Evolutionary conservation across 1,140 invertebrate species (phyloP).

Genomic region (Drosophila pseudoananassae): DNA sequence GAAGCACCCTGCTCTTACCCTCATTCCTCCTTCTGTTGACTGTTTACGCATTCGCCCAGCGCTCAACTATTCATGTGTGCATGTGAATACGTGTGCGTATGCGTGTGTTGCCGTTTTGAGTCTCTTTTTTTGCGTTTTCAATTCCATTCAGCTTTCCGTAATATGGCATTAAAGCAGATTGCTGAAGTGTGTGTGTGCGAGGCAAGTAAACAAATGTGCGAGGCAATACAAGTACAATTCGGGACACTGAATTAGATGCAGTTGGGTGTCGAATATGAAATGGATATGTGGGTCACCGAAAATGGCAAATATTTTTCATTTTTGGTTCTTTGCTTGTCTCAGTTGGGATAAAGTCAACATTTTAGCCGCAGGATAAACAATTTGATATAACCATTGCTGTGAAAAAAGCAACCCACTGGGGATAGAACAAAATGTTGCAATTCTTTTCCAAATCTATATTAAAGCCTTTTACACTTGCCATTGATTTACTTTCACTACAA

Average conservation of each 20-base stretch:
- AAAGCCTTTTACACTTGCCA: neutral
- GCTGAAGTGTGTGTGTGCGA: slow-evolving; percentile 21
- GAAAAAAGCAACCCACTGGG: neutral
- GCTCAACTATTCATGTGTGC: slow-evolving; percentile 39
- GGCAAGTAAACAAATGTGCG: slow-evolving; percentile 52
- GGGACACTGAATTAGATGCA: slow-evolving; percentile 54
- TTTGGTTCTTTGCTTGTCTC: neutral
- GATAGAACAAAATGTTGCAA: no score
- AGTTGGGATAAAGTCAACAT: slow-evolving; percentile 9
- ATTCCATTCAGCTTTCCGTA: slow-evolving; percentile 74
- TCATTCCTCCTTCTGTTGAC: slow-evolving; percentile 17
- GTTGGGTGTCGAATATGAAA: slow-evolving; percentile 41
- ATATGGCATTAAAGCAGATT: slow-evolving; percentile 74
- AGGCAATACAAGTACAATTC: slow-evolving; percentile 52
- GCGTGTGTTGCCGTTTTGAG: neutral
- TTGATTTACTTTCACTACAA: neutral
- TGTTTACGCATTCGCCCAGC: slow-evolving; percentile 55
- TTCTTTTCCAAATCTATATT: neutral
- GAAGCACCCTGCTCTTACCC: neutral
- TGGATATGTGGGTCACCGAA: slow-evolving; percentile 52
- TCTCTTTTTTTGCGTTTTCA: slow-evolving; percentile 59
- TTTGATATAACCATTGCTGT: neutral
- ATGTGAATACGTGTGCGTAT: slow-evolving; percentile 9
- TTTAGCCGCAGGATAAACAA: slow-evolving; percentile 17
- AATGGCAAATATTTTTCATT: slow-evolving; percentile 24